Conservation (phyloP, 2,113 vertebrate species). For the Pithys albifrons region DNA sequence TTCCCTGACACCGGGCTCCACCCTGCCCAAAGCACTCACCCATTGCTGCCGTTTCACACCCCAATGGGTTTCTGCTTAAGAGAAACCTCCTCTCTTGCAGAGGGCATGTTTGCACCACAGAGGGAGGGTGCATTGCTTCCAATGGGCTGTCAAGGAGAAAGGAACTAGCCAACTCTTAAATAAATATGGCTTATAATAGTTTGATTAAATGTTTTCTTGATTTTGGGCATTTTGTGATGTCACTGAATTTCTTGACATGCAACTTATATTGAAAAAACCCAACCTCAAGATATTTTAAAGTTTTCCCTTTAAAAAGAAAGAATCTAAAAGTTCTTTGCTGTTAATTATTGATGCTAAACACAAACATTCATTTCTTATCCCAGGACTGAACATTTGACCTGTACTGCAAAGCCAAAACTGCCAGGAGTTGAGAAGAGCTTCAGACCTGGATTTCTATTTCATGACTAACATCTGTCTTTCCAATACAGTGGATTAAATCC, state of each 20-base stretch:
- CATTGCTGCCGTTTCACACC: fast-evolving
- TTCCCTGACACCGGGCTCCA: background rate
- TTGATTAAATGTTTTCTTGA: background rate
- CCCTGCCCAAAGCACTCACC: background rate
- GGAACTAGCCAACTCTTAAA: background rate
- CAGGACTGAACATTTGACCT: background rate
- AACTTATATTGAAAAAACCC: background rate
- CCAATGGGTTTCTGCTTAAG: fast-evolving
- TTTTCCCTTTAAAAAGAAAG: background rate
- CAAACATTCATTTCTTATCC: background rate
- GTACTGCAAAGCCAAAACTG: background rate
- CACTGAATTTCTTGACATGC: background rate
- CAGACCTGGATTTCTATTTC: background rate
- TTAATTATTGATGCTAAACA: background rate
- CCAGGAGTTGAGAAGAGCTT: background rate
- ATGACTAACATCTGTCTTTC: background rate
- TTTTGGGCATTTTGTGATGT: background rate
- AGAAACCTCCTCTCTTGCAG: background rate
- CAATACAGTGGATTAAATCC: background rate
- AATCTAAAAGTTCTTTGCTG: background rate
- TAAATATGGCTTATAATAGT: background rate
- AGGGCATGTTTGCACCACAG: background rate
- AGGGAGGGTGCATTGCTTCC: background rate
- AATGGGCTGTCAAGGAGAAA: background rate
- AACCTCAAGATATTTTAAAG: background rate